Base-by-base conservation (phyloP, 1,140 invertebrate genomes). In the Drosophila pandora region DNA sequence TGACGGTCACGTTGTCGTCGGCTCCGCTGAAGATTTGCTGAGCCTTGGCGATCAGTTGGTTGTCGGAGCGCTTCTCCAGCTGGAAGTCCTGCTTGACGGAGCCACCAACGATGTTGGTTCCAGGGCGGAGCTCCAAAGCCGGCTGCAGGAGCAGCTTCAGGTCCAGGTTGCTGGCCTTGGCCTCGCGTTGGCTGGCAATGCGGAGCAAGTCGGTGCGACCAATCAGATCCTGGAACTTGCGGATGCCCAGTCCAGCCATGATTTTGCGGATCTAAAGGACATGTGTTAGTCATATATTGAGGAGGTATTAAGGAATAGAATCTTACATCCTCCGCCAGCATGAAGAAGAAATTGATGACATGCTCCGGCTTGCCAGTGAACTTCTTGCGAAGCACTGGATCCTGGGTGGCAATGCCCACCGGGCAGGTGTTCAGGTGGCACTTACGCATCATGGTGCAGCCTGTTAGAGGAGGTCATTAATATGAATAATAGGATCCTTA, bases 381-480 rank as follows among this genome's bases (percentile, higher is more conserved):
- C 92, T 99, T 99, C 89, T 98, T 97, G 22, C 99, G 93, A 17
- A 99, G 92, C 12, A 96, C 94, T 0, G 98, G 98, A 94, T 99
- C 99, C 93, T 98, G 98, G 0, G 99, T 99, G 2, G 98, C 98
- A 84, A 99, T 97, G 67, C 99, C 99, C 55, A 99, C 99, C 0
- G 99, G 99, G 90, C 99, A 99, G 23, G 99, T 99, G 92, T 99
- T 99, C 60, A 99, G 93, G 92, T 99, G 99, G 92, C 99, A 99
- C 92, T 99, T 99, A 54, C 99, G 94, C 99, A 99, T 99, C 99
- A 99, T 99, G 6, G 98, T 99, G 90, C 99, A 99, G 8, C 99
- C 93, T 94, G 57, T 0, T 2, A 13, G 28, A 0, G 8, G 2
- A 48, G 6, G 9, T 9, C 25, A 17, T 8, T 0, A 10, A 13